Evolutionary conservation across 2,113 vertebrate species (phyloP).

Genomic region (Elaphurus davidianus): DNA sequence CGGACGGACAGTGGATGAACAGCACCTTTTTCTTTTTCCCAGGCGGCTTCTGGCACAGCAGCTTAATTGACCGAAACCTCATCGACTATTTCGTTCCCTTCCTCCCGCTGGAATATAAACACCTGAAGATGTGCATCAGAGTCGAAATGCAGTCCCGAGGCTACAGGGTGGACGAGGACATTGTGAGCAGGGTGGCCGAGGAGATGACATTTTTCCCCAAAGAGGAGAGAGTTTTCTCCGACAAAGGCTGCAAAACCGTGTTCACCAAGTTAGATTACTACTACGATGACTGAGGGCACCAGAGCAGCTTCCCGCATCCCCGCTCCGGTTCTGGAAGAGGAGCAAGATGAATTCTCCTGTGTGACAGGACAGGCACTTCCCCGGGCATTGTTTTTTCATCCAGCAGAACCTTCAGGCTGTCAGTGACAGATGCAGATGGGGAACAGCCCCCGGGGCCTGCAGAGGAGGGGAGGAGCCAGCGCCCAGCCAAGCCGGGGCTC

Average conservation of each 20-base stretch:
- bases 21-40: neutral
- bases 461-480: neutral
- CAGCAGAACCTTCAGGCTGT: neutral
- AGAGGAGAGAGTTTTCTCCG: slow-evolving; percentile 89
- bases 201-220: slow-evolving; percentile 94
- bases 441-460: neutral
- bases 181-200: slow-evolving; percentile 83
- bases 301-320: neutral
- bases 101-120: slow-evolving; percentile 92
- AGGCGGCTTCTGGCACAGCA: slow-evolving; percentile 97
- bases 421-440: fast-evolving
- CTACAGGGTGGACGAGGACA: slow-evolving; percentile 60
- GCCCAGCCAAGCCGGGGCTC: neutral
- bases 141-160: slow-evolving; percentile 85
- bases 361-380: neutral
- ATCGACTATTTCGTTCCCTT: slow-evolving; percentile 97
- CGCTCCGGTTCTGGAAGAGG: neutral
- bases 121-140: slow-evolving; percentile 90
- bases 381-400: neutral
- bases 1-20: fast-evolving
- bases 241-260: slow-evolving; percentile 96
- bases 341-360: neutral
- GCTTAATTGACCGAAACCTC: slow-evolving; percentile 93
- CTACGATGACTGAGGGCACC: slow-evolving; percentile 76
- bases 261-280: slow-evolving; percentile 93